Percentiles rank a stretch among this genome's conserved stretches.
phyloP scores from a whole-genome alignment of 1,140 invertebrate genomes.

The Caenorhabditis remanei region DNA sequence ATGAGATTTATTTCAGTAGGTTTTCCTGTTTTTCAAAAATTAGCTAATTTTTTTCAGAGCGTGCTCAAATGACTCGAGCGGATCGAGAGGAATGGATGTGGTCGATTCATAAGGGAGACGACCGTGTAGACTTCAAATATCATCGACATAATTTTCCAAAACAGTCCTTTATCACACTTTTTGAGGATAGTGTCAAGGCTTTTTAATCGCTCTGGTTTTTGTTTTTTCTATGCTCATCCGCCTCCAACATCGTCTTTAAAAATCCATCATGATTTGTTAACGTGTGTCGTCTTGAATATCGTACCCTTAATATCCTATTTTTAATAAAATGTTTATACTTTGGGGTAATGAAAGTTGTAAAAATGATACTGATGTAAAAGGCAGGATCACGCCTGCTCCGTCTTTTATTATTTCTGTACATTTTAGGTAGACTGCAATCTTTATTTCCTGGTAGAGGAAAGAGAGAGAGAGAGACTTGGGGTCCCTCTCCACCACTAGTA shows the following conservation, averaged over 20 bases:
- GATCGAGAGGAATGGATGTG: background rate
- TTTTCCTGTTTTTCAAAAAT: background rate
- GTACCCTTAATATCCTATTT: too few species aligned
- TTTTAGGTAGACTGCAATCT: too few species aligned
- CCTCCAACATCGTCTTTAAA: too few species aligned
- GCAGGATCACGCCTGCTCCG: background rate
- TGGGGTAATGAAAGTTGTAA: too few species aligned
- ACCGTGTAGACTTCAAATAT: background rate
- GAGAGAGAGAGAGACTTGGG: too few species aligned
- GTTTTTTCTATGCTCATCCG: too few species aligned
- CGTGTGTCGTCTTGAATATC: too few species aligned
- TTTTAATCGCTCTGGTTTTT: background rate
- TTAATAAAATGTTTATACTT: too few species aligned
- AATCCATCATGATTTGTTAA: too few species aligned
- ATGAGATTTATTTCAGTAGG: conserved; percentile 8
- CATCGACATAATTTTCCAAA: background rate
- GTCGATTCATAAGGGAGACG: background rate
- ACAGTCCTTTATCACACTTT: background rate
- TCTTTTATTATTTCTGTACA: too few species aligned
- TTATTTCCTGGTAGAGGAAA: too few species aligned
- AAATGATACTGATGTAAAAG: background rate
- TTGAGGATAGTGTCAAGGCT: background rate
- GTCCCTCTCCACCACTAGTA: too few species aligned
- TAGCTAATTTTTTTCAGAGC: background rate
- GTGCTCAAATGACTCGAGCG: background rate